Evolutionary conservation across 2,113 vertebrate species (phyloP).

Genomic region (Cyanistes caeruleus): DNA sequence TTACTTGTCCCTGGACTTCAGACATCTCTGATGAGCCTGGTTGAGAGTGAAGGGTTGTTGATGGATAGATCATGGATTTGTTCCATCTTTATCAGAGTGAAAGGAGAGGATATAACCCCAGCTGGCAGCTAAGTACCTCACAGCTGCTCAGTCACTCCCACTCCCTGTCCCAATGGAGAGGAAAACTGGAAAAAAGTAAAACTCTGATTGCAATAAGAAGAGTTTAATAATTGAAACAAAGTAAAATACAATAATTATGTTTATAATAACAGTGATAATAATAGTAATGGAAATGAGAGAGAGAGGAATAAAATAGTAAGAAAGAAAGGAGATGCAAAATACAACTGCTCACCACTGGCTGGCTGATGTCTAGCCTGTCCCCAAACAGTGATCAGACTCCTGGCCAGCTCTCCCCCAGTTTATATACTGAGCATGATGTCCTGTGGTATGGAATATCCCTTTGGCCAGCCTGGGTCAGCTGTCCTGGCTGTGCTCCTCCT

Average conservation of each 20-base stretch:
- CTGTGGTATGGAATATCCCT: not conserved
- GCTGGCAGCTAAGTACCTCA: not conserved
- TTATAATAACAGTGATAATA: not conserved
- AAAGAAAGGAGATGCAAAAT: not conserved
- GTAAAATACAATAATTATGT: not conserved
- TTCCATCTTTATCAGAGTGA: not conserved
- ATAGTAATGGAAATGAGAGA: not conserved
- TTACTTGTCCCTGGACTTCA: not conserved
- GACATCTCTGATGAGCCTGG: not conserved
- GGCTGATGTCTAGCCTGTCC: not conserved
- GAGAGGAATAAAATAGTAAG: not conserved
- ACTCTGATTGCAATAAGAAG: not conserved
- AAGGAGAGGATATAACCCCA: not conserved
- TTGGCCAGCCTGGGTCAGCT: not conserved
- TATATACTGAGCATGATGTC: not conserved
- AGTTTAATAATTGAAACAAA: not conserved
- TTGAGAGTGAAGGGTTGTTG: not conserved
- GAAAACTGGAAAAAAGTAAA: not conserved
- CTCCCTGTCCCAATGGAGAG: not conserved
- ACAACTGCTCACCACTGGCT: not conserved
- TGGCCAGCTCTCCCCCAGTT: not conserved
- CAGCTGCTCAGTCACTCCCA: not conserved
- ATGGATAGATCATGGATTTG: not conserved
- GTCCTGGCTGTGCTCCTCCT: not conserved
- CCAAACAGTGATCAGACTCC: rapidly evolving